Conservation (phyloP, 2,113 vertebrate species). For the Clinocottus analis region DNA sequence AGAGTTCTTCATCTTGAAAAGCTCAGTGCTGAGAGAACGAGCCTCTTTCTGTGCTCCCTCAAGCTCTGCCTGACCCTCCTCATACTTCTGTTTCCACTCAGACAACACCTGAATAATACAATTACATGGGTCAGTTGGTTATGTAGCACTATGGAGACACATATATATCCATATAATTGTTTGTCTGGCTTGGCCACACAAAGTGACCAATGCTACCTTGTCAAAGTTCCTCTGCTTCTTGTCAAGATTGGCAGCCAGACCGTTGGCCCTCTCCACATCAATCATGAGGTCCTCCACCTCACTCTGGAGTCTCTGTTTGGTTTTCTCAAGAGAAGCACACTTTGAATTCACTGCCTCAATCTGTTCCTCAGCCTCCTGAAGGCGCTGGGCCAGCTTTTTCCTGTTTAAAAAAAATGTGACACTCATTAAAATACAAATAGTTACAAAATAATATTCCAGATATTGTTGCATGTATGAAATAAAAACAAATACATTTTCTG, state of each 20-base stretch:
- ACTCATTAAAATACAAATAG: not conserved
- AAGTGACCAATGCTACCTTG: conserved; percentile 51
- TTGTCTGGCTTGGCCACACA: not conserved
- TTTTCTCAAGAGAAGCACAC: conserved; percentile 75
- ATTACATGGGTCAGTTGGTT: not conserved
- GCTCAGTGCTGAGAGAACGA: conserved; percentile 85
- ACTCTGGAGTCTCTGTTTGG: conserved; percentile 74
- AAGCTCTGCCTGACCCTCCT: conserved; percentile 75
- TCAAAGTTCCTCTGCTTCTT: conserved; percentile 76
- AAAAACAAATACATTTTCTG: not conserved
- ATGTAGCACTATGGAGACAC: not conserved
- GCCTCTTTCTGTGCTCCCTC: conserved; percentile 85
- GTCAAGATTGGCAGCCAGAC: conserved; percentile 48
- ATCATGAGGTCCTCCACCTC: conserved; percentile 78
- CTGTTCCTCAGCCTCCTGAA: conserved; percentile 28
- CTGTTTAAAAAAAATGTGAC: not conserved
- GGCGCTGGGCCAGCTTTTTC: not conserved
- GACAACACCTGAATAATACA: conserved; percentile 58
- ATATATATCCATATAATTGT: not conserved
- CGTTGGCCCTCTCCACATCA: conserved; percentile 66
- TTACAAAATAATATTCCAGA: not conserved
- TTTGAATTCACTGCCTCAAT: conserved; percentile 68
- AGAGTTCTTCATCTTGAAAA: conserved; percentile 90
- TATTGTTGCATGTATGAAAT: not conserved
- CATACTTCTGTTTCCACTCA: conserved; percentile 68